These are phyloP conservation scores for Puffinus mauretanicus DNA, from an alignment of 2,113 vertebrate genomes.

Conservation along the genomic window DNA sequence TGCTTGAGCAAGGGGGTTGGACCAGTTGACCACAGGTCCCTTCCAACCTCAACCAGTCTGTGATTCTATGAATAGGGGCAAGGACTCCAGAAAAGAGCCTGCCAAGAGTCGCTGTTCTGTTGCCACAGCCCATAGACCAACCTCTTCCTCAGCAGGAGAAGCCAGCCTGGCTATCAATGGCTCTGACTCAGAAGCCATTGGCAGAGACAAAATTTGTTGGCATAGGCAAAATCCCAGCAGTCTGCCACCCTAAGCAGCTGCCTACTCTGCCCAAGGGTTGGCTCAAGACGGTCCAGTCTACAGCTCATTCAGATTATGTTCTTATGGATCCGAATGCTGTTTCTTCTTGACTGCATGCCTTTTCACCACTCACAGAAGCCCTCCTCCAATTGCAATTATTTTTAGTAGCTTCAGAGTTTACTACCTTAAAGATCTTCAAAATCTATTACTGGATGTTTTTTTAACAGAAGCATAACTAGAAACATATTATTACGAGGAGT, in stretches of 20 bases:
- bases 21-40: neutral
- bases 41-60: neutral
- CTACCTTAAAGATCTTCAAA: neutral
- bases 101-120: fast-evolving
- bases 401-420: neutral
- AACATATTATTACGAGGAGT: neutral
- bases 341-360: neutral
- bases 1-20: neutral
- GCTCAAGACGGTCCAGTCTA: neutral
- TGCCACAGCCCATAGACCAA: neutral
- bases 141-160: neutral
- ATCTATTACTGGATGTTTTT: neutral
- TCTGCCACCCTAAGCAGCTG: neutral
- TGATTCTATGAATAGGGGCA: neutral
- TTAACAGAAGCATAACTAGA: neutral
- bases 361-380: neutral
- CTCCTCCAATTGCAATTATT: neutral
- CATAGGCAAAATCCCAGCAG: neutral
- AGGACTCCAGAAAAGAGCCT: neutral
- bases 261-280: neutral
- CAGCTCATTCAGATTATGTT: neutral
- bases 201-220: neutral
- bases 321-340: neutral
- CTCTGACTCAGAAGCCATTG: neutral
- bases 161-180: neutral